phyloP scores from a whole-genome alignment of 2,888 invertebrate genomes.

The Drosophila prostipennis region DNA sequence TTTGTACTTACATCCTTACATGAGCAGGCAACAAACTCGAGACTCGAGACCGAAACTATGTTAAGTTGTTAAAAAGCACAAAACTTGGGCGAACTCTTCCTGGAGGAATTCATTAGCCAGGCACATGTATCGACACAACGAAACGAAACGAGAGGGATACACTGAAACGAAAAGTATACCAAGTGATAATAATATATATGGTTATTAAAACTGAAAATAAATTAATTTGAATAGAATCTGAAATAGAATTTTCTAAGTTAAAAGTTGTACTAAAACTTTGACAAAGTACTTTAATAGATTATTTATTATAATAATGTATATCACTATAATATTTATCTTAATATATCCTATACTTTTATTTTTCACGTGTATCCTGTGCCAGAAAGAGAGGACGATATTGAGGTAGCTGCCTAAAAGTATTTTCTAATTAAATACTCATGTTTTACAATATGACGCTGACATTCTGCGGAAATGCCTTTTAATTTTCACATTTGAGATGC shows the following conservation, averaged over 20 bases:
- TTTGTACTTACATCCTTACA: constrained; percentile 61
- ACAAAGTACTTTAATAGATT: too few species aligned
- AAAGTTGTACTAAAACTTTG: too few species aligned
- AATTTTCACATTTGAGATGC: constrained; percentile 76
- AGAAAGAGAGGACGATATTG: constrained; percentile 6
- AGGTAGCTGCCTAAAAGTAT: constrained; percentile 59
- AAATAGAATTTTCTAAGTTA: too few species aligned
- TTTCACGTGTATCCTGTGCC: background rate
- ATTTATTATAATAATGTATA: too few species aligned
- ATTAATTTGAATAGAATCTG: too few species aligned
- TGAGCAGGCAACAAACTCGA: constrained; percentile 31
- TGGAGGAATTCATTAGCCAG: constrained; percentile 70
- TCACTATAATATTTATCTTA: too few species aligned
- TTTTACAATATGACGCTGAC: constrained; percentile 81
- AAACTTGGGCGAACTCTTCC: constrained; percentile 48
- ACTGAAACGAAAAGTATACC: background rate
- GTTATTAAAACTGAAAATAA: too few species aligned
- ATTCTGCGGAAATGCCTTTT: constrained; percentile 81
- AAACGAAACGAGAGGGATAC: constrained; percentile 2
- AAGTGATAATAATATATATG: background rate
- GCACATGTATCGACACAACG: constrained; percentile 48
- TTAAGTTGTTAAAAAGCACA: constrained; percentile 75
- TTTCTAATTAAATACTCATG: constrained; percentile 82
- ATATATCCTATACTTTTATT: background rate
- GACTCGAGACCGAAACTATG: constrained; percentile 59